Evolutionary conservation across 2,113 vertebrate species (phyloP).

Genomic region (Polyodon spathula): DNA sequence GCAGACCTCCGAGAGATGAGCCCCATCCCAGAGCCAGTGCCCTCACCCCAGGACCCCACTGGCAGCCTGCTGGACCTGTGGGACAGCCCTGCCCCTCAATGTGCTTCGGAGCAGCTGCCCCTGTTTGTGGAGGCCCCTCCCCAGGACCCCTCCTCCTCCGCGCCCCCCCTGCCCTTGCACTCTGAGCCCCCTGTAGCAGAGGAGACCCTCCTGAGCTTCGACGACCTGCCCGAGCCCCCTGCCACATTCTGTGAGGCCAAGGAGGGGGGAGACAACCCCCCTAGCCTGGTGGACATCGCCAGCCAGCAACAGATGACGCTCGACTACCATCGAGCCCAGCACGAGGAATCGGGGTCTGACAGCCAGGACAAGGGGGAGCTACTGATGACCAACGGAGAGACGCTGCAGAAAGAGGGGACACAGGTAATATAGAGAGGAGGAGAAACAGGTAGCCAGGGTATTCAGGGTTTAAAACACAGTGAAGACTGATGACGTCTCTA

Average conservation of each 20-base stretch:
- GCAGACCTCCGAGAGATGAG: slow-evolving; percentile 33
- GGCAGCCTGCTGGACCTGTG: slow-evolving; percentile 73
- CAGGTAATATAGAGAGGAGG: no score
- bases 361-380: slow-evolving; percentile 51
- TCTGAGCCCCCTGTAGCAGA: slow-evolving; percentile 21
- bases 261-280: slow-evolving; percentile 50
- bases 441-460: not conserved
- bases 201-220: slow-evolving; percentile 77
- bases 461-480: no score
- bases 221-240: slow-evolving; percentile 74
- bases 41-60: slow-evolving; percentile 16
- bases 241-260: slow-evolving; percentile 64
- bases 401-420: slow-evolving; percentile 78
- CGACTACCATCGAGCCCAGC: slow-evolving; percentile 71
- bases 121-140: no score
- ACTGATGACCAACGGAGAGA: slow-evolving; percentile 88
- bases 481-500: no score
- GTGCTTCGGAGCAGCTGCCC: slow-evolving; percentile 18
- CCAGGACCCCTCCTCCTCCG: slow-evolving; percentile 36
- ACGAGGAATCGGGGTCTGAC: slow-evolving; percentile 53
- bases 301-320: slow-evolving; percentile 59
- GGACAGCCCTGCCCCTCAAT: slow-evolving; percentile 48
- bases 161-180: no score
- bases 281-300: slow-evolving; percentile 58
- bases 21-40: slow-evolving; percentile 29